phyloP scores from a whole-genome alignment of 2,113 vertebrate genomes.

The Campylomormyrus numenius region DNA sequence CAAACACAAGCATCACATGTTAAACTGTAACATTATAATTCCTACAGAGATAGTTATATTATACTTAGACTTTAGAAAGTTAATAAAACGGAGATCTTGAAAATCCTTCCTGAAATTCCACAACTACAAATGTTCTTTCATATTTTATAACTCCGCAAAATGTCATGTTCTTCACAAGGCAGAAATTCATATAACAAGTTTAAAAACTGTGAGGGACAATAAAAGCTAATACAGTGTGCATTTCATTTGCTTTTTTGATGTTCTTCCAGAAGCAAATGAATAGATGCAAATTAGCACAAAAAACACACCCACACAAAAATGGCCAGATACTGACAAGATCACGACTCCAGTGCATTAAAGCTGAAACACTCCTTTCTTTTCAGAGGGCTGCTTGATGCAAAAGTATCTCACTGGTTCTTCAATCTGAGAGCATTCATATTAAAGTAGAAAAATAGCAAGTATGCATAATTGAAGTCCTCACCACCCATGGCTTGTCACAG shows the following conservation, averaged over 20 bases:
- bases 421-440: background rate
- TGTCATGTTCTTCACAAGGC: background rate
- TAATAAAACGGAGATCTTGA: background rate
- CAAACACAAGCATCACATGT: background rate
- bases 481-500: conserved; percentile 91
- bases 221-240: background rate
- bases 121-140: background rate
- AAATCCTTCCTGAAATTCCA: background rate
- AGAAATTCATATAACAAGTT: background rate
- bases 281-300: background rate
- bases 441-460: background rate
- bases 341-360: background rate
- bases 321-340: background rate
- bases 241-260: background rate
- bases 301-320: background rate
- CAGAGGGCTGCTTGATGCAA: background rate
- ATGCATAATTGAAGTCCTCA: conserved; percentile 45
- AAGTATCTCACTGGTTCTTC: background rate
- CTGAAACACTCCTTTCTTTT: background rate
- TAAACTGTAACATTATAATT: background rate
- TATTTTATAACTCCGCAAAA: background rate
- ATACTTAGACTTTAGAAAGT: background rate
- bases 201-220: background rate
- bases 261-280: background rate
- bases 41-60: background rate